These are phyloP conservation scores for Acleris cristana DNA, from an alignment of 2,888 invertebrate species.

Conservation along the genomic window DNA sequence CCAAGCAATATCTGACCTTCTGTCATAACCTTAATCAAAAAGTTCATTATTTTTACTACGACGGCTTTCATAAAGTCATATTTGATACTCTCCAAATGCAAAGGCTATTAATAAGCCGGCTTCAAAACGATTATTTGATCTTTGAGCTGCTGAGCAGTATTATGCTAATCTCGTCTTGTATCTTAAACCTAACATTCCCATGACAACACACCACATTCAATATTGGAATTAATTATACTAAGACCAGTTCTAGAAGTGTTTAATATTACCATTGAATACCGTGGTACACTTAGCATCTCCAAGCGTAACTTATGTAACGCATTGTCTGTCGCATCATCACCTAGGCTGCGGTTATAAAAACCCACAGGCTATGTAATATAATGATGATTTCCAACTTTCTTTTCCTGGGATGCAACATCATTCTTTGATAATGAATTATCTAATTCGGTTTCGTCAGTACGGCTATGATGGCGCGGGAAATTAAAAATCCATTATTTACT, in stretches of 20 bases:
- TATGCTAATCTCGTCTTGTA: constrained; percentile 16
- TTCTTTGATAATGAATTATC: constrained; percentile 18
- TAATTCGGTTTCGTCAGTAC: constrained; percentile 13
- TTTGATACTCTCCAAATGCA: neutral
- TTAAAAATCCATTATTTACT: constrained; percentile 1
- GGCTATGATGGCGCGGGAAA: neutral
- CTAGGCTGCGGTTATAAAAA: constrained; percentile 47
- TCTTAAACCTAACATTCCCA: constrained; percentile 6
- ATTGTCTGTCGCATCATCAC: constrained; percentile 57
- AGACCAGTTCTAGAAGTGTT: constrained; percentile 14
- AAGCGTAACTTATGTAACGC: constrained; percentile 58
- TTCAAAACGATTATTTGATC: constrained; percentile 4
- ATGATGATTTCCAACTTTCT: constrained; percentile 65
- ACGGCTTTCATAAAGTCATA: neutral
- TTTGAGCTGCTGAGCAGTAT: constrained; percentile 3
- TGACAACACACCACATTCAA: neutral
- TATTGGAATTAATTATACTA: constrained; percentile 17
- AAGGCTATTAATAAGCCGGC: constrained; percentile 1
- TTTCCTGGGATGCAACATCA: constrained; percentile 41
- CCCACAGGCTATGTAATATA: constrained; percentile 47
- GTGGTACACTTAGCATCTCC: constrained; percentile 46
- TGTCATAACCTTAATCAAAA: too few relatives aligned
- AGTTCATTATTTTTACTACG: too few relatives aligned
- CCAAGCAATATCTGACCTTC: too few relatives aligned
- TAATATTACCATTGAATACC: constrained; percentile 38